These are phyloP conservation scores for Spinus olivaceus DNA, from an alignment of 2,797 vertebrate species.

Conservation along the genomic window DNA sequence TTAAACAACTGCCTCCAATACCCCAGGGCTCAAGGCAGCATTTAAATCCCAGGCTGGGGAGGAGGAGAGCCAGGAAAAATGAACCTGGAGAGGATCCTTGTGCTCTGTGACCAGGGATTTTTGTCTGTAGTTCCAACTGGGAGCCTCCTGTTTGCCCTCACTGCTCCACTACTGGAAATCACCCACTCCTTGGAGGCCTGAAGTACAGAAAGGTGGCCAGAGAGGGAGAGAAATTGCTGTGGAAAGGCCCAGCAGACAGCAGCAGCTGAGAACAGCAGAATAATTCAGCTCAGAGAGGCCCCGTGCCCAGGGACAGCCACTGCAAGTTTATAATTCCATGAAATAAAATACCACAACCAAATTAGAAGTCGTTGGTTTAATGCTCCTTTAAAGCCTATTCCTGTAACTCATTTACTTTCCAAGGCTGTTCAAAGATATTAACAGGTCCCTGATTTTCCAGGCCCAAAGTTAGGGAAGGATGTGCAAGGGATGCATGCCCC, in stretches of 20 bases:
- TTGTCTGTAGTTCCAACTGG: not conserved
- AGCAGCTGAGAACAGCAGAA: not conserved
- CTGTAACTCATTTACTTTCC: not conserved
- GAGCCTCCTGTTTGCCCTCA: not conserved
- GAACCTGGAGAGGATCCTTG: not conserved
- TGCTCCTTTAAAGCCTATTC: not conserved
- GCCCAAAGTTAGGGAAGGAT: not conserved
- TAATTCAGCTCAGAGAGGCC: not conserved
- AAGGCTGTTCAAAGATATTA: not conserved
- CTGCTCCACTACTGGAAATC: not conserved
- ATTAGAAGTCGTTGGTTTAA: not conserved
- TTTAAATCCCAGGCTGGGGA: not conserved
- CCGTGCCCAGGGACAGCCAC: not conserved
- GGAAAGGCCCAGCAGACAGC: not conserved
- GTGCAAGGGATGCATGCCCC: not conserved
- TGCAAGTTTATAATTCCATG: not conserved
- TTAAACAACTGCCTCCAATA: not conserved
- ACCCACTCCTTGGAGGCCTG: not conserved
- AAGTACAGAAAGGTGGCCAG: not conserved
- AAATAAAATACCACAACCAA: not conserved
- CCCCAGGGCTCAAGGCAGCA: not conserved
- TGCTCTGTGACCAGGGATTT: rapidly evolving
- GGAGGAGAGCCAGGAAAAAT: not conserved
- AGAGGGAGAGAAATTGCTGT: not conserved
- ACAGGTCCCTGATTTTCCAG: not conserved